Conservation (phyloP, 2,113 vertebrate species). For the Forbesichthys agassizii region DNA sequence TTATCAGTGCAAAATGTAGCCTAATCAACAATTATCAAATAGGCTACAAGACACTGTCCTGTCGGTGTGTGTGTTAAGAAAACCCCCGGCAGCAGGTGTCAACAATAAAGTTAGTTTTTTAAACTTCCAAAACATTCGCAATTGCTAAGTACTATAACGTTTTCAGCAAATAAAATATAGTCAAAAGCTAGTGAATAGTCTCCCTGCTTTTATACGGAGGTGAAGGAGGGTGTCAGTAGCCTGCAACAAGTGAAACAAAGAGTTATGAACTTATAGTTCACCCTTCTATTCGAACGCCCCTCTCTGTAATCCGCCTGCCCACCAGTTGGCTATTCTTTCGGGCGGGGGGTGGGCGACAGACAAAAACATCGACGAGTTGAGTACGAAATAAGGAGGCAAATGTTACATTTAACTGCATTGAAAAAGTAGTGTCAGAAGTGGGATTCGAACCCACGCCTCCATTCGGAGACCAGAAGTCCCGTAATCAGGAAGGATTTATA, state of each 20-base stretch:
- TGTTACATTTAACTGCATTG: background rate
- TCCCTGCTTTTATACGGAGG: background rate
- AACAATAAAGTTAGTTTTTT: constrained; percentile 35
- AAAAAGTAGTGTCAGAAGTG: constrained; percentile 75
- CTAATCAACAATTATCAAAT: too few relatives aligned
- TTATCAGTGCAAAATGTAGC: too few relatives aligned
- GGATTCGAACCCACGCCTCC: constrained; percentile 88
- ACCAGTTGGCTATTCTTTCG: background rate
- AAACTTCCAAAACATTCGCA: constrained; percentile 50
- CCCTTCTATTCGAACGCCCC: background rate
- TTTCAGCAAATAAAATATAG: background rate
- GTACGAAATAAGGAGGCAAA: background rate
- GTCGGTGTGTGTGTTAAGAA: constrained; percentile 15
- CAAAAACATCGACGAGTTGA: background rate
- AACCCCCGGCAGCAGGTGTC: constrained; percentile 65
- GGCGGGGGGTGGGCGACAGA: too few relatives aligned
- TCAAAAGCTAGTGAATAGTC: background rate
- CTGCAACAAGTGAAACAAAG: constrained; percentile 13
- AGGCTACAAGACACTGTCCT: too few relatives aligned
- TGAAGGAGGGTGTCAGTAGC: background rate
- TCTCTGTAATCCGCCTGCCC: constrained; percentile 4
- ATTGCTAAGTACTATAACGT: constrained; percentile 10
- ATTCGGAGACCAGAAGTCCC: constrained; percentile 82
- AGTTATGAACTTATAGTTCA: constrained; percentile 4
- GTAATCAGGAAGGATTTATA: background rate